Conservation (phyloP, 1,140 invertebrate species). For the Drosophila albomicans region DNA sequence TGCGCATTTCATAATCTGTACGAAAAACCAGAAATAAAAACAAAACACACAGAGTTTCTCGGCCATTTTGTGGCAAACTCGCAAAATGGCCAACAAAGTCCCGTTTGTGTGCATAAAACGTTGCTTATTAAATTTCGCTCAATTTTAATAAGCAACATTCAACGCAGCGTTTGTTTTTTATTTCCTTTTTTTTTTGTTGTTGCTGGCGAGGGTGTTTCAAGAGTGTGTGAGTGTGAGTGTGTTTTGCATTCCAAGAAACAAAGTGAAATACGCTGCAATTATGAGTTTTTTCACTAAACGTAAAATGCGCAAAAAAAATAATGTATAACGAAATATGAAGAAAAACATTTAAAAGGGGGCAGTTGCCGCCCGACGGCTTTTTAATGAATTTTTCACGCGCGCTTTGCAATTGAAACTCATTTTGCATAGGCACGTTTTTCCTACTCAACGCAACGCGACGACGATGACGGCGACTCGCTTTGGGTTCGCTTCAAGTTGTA, state of each 20-base stretch:
- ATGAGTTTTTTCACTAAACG: constrained; percentile 53
- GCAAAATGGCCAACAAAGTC: constrained; percentile 57
- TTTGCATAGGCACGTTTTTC: constrained; percentile 78
- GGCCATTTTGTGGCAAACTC: constrained; percentile 69
- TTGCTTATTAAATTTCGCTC: constrained; percentile 79
- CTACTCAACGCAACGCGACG: constrained; percentile 10
- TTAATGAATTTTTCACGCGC: constrained; percentile 83
- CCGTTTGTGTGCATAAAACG: constrained; percentile 70
- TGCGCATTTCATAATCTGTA: constrained; percentile 67
- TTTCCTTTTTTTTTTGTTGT: constrained; percentile 29
- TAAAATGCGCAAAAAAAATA: constrained; percentile 6
- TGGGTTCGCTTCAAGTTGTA: neutral
- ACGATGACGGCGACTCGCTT: neutral
- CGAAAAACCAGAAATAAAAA: neutral
- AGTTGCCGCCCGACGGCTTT: constrained; percentile 56
- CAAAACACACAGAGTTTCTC: constrained; percentile 21
- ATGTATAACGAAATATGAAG: constrained; percentile 1
- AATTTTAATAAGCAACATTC: constrained; percentile 78
- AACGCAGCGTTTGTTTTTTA: constrained; percentile 1
- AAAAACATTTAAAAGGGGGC: constrained; percentile 25
- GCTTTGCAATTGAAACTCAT: constrained; percentile 80
- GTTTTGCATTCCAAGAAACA: constrained; percentile 68
- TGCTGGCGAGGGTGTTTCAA: neutral
- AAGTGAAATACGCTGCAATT: constrained; percentile 71
- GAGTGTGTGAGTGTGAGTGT: constrained; percentile 1